Percentiles rank a stretch among this genome's conserved stretches.
Evolutionary conservation across 2,113 vertebrate species (phyloP).

Genomic region (Phyllopteryx taeniolatus): DNA sequence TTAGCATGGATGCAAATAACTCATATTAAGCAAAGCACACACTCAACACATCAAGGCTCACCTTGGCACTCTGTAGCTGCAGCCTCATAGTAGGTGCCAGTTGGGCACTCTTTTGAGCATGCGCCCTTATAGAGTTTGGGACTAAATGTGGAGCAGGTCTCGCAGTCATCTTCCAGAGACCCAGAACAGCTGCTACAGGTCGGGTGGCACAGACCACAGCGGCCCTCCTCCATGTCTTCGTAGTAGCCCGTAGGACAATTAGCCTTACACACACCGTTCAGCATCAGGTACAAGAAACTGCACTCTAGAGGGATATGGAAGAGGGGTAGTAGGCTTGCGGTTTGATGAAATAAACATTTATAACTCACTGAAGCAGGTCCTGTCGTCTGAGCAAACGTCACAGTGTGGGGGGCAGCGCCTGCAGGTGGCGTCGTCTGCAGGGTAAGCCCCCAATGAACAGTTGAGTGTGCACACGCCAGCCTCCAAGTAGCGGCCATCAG

Average conservation of each 20-base stretch:
- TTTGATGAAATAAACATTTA: background rate
- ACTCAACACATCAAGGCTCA: conserved; percentile 28
- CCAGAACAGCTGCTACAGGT: conserved; percentile 76
- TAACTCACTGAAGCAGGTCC: conserved; percentile 70
- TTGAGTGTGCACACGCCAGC: conserved; percentile 62
- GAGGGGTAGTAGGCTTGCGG: background rate
- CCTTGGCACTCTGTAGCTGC: conserved; percentile 75
- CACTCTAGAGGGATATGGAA: conserved; percentile 61
- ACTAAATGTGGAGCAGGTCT: conserved; percentile 63
- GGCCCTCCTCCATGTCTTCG: conserved; percentile 76
- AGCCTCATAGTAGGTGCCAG: conserved; percentile 71
- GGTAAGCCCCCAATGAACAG: conserved; percentile 68
- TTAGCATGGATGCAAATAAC: too few relatives aligned
- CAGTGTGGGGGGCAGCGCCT: conserved; percentile 72
- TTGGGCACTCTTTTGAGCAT: conserved; percentile 68
- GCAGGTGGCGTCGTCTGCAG: conserved; percentile 69
- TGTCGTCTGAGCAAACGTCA: conserved; percentile 65
- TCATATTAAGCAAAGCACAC: background rate
- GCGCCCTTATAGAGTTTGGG: conserved; percentile 75
- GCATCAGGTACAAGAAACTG: conserved; percentile 78
- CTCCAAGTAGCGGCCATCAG: conserved; percentile 67
- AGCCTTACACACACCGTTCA: conserved; percentile 73
- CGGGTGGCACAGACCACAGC: conserved; percentile 71
- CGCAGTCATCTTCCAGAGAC: conserved; percentile 71
- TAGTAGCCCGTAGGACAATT: conserved; percentile 75